Conservation (phyloP, 2,113 vertebrate genomes). For the Cygnus buccinator region DNA sequence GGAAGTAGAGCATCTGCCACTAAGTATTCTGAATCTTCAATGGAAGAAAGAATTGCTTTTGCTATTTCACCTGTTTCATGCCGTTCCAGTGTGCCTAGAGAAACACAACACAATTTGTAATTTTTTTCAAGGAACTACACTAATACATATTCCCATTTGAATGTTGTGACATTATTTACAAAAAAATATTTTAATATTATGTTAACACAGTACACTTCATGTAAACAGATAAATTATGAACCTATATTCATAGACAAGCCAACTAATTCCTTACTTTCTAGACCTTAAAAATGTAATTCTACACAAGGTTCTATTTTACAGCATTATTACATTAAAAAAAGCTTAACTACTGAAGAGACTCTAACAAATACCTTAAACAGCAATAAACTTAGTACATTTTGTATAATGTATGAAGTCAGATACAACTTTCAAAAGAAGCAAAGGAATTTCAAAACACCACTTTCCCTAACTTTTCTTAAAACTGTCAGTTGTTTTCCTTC, state of each 20-base stretch:
- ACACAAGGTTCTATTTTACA: background rate
- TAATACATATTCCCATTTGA: background rate
- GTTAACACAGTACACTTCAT: background rate
- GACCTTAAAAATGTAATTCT: background rate
- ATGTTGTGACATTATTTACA: too few relatives aligned
- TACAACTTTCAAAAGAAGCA: background rate
- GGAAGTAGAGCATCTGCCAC: slow-evolving; percentile 41
- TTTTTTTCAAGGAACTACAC: background rate
- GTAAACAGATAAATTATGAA: background rate
- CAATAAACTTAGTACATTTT: background rate
- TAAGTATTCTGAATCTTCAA: slow-evolving; percentile 67
- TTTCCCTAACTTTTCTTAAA: background rate
- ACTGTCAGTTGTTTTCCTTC: background rate
- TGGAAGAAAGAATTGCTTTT: slow-evolving; percentile 74
- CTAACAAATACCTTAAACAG: background rate
- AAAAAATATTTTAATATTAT: too few relatives aligned
- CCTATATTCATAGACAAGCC: background rate
- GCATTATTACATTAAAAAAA: background rate
- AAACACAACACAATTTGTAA: background rate
- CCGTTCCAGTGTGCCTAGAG: slow-evolving; percentile 77
- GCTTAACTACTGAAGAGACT: background rate
- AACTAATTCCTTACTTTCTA: background rate
- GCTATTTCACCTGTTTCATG: slow-evolving; percentile 80
- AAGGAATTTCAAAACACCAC: background rate
- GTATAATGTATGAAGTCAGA: background rate